Evolutionary conservation across 2,797 vertebrate genomes (phyloP), one percentile per base, ranked within the genome.

Genomic region (Adrianichthys oophorus): DNA sequence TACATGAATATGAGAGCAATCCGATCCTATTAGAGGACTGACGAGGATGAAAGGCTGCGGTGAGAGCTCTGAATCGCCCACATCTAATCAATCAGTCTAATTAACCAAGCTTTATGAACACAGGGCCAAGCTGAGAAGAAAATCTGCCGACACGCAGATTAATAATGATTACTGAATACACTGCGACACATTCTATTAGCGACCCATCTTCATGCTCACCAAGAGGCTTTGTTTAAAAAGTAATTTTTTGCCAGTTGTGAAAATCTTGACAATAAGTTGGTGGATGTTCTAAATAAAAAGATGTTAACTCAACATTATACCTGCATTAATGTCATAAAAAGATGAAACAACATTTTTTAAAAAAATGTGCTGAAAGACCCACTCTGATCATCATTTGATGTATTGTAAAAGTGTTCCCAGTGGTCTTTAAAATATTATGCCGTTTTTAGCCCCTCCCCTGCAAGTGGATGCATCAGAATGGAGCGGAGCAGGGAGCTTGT

Each of bases 21-120:
- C 75, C 79, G 83, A 89, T 85, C 82, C 83, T 83, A 83, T 89
- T 87, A 89, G 68, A 53, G 76, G 72, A 59, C 75, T 82, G 82
- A 81, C 69, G 59, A 37, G 83, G 67, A 86, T 74, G 80, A 82
- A 76, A 82, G 78, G 83, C 79, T 3, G 65, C 43, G 77, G 78
- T 80, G 85, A 85, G 85, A 79, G 81, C 75, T 63, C 73, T 68
- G 83, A 85, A 82, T 89, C 82, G 74, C 75, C 80, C 75, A 74
- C 85, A 76, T 80, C 85, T 86, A 87, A 89, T 90, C 89, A 89
- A 90, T 90, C 89, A 86, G 79, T 80, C 85, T 86, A 89, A 90
- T 89, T 89, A 89, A 84, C 74, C 69, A 7, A 82, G 78, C 82
- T 87, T 89, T 82, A 85, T 87, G 84, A 85, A 88, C 80, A 82